Conservation (phyloP, 2,888 invertebrate species). For the Oasisia sp. region DNA sequence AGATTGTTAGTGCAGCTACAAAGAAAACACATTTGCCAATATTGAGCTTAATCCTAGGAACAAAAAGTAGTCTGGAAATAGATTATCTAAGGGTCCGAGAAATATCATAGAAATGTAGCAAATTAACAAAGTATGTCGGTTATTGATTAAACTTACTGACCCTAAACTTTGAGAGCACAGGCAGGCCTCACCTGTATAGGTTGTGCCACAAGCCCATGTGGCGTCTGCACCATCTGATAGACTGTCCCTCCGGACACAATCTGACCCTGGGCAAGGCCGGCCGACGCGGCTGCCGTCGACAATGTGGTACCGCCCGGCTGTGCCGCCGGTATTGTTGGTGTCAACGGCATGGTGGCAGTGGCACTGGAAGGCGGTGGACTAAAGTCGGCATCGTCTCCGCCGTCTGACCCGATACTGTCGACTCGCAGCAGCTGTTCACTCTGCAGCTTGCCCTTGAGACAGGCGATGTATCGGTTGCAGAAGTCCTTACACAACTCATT, state of each 20-base stretch:
- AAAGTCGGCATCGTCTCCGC: constrained; percentile 7
- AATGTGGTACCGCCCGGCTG: neutral
- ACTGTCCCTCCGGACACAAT: constrained; percentile 54
- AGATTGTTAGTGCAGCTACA: no score
- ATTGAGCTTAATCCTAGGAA: no score
- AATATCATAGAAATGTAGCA: no score
- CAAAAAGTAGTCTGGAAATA: no score
- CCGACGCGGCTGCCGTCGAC: neutral
- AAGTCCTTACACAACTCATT: constrained; percentile 95
- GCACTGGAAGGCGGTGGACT: constrained; percentile 37
- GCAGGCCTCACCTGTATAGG: constrained; percentile 64
- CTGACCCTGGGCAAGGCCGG: neutral
- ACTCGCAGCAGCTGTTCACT: constrained; percentile 60
- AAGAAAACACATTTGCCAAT: no score
- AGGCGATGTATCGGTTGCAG: constrained; percentile 89
- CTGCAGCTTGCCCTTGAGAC: constrained; percentile 77
- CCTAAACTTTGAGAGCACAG: neutral
- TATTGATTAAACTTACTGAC: no score
- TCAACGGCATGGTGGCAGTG: constrained; percentile 22
- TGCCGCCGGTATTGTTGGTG: neutral
- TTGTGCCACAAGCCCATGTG: constrained; percentile 68
- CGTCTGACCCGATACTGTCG: constrained; percentile 29
- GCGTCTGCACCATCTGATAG: constrained; percentile 68
- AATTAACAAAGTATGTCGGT: no score
- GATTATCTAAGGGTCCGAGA: no score